Percentiles rank a stretch among this genome's conserved stretches.
phyloP scores from a whole-genome alignment of 92 coral and sea anemone genomes.

The Actinostola sp. region DNA sequence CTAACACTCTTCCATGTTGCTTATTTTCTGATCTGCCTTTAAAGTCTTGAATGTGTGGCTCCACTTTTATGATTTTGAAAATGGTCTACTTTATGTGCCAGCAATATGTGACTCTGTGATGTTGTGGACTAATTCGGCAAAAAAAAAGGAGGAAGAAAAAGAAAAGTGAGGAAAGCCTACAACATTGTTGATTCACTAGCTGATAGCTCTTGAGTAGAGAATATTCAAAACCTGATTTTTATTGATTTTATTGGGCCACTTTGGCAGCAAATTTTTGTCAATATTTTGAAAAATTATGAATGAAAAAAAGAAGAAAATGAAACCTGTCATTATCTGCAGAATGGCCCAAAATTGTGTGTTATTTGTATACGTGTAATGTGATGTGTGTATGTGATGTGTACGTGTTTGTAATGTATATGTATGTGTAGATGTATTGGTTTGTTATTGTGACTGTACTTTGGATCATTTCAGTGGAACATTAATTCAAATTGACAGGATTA shows the following conservation, averaged over 20 bases:
- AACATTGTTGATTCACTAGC: not conserved
- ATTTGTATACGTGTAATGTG: not conserved
- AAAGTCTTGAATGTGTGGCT: constrained; percentile 19
- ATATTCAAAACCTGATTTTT: not conserved
- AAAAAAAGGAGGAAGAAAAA: not conserved
- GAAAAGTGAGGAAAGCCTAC: not conserved
- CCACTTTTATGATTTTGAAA: constrained; percentile 14
- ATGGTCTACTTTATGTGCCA: not conserved
- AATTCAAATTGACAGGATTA: not conserved
- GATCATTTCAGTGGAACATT: constrained; percentile 4
- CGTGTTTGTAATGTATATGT: constrained; percentile 18
- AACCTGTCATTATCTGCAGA: constrained; percentile 4
- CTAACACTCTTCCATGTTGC: not conserved
- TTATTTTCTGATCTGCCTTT: constrained; percentile 19
- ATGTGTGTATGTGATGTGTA: constrained; percentile 10
- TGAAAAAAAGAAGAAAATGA: not conserved
- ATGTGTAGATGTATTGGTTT: constrained; percentile 1
- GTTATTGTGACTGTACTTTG: not conserved
- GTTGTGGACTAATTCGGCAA: not conserved
- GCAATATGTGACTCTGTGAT: not conserved
- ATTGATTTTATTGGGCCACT: constrained; percentile 27
- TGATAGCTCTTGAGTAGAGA: not conserved
- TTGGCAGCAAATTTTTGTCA: constrained; percentile 7
- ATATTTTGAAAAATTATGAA: not conserved
- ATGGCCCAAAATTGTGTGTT: constrained; percentile 19